phyloP scores from a whole-genome alignment of 2,888 invertebrate species.

The Lymantria dispar region DNA sequence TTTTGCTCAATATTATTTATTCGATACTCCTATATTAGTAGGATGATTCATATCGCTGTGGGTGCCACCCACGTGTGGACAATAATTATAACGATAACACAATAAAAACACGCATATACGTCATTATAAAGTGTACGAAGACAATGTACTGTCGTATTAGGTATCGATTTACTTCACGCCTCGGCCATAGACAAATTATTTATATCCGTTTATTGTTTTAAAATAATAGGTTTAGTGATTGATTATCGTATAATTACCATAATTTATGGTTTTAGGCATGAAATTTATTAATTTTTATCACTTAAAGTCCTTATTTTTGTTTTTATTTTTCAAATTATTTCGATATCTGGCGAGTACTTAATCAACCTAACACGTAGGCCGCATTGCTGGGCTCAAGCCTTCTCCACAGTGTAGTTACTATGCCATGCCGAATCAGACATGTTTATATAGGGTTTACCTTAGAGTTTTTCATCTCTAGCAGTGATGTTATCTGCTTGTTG shows the following conservation, averaged over 20 bases:
- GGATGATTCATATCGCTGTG: slow-evolving; percentile 42
- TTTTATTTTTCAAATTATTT: too few relatives aligned
- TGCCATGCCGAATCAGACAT: too few relatives aligned
- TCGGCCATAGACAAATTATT: not conserved
- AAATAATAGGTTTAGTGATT: slow-evolving; percentile 15
- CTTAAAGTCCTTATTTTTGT: too few relatives aligned
- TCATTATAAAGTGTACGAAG: slow-evolving; percentile 26
- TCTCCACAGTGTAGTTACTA: too few relatives aligned
- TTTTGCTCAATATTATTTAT: slow-evolving; percentile 36
- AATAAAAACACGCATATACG: slow-evolving; percentile 40
- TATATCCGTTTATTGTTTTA: not conserved
- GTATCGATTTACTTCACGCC: slow-evolving; percentile 15
- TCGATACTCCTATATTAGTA: slow-evolving; percentile 21
- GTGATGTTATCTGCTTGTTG: too few relatives aligned
- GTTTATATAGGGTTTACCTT: too few relatives aligned
- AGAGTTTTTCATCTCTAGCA: too few relatives aligned
- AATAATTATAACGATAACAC: slow-evolving; percentile 43
- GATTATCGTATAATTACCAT: slow-evolving; percentile 1
- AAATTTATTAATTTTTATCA: too few relatives aligned
- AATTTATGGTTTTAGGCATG: not conserved
- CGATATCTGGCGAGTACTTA: too few relatives aligned
- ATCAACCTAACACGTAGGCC: too few relatives aligned
- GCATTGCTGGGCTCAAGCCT: too few relatives aligned
- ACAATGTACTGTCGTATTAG: slow-evolving; percentile 20
- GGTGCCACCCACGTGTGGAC: slow-evolving; percentile 42